Percentiles rank a stretch among this genome's conserved stretches.
Conservation (phyloP, 2,888 invertebrate genomes). For the Himalopsyche tibetana region DNA sequence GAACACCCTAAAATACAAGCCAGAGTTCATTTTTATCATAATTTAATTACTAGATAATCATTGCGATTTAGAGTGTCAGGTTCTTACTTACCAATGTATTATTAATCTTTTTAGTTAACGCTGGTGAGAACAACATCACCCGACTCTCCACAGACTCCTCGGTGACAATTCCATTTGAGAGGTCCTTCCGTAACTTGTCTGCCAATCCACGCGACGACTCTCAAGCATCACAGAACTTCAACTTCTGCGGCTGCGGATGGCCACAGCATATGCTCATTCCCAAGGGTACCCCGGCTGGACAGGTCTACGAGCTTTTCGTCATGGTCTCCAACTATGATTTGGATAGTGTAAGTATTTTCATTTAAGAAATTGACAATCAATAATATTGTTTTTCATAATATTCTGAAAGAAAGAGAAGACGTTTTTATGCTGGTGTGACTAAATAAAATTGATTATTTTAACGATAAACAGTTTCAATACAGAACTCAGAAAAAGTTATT, state of each 20-base stretch:
- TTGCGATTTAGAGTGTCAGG: no score
- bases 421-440: no score
- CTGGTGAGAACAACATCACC: slow-evolving; percentile 74
- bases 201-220: slow-evolving; percentile 66
- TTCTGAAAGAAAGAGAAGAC: no score
- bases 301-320: slow-evolving; percentile 76
- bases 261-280: slow-evolving; percentile 80
- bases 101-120: slow-evolving; percentile 71
- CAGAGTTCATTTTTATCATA: no score
- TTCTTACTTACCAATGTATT: no score
- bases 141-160: slow-evolving; percentile 77
- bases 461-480: no score
- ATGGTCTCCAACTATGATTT: slow-evolving; percentile 78
- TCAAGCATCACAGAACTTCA: slow-evolving; percentile 70
- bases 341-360: slow-evolving; percentile 69
- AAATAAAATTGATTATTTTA: no score
- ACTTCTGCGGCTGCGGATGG: slow-evolving; percentile 82
- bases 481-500: no score
- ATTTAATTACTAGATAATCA: no score
- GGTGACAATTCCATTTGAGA: slow-evolving; percentile 79
- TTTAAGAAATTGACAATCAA: no score
- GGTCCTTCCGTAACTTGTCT: slow-evolving; percentile 76
- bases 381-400: neutral
- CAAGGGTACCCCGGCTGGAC: slow-evolving; percentile 76
- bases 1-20: no score